phyloP scores from a whole-genome alignment of 2,113 vertebrate genomes.

The Riparia riparia region DNA sequence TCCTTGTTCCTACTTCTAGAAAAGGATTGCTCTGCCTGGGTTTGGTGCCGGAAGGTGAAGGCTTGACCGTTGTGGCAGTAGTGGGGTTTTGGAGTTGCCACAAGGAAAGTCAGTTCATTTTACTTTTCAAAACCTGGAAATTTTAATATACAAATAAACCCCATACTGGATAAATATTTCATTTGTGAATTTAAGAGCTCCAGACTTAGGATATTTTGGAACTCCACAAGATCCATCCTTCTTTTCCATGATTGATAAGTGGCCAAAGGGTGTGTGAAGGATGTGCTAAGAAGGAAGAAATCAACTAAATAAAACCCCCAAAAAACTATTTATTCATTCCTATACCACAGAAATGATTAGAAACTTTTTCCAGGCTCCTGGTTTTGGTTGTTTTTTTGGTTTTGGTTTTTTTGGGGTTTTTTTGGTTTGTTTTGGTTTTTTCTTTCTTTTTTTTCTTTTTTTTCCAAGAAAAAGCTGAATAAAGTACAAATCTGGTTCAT shows the following conservation, averaged over 20 bases:
- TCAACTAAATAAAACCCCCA: background rate
- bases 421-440: too few species aligned
- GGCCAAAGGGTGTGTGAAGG: background rate
- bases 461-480: background rate
- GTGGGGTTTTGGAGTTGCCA: background rate
- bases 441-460: background rate
- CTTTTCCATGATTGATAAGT: background rate
- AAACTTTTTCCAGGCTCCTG: background rate
- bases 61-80: background rate
- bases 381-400: background rate
- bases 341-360: background rate
- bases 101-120: background rate
- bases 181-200: background rate
- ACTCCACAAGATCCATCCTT: background rate
- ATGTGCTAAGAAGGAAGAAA: background rate
- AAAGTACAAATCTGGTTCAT: background rate
- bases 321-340: background rate
- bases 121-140: background rate
- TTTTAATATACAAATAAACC: background rate
- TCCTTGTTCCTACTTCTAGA: background rate
- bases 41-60: background rate
- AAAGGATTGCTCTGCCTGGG: background rate
- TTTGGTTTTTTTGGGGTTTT: too few species aligned
- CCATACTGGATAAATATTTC: background rate
- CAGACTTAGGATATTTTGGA: background rate